Base-by-base conservation (phyloP, 2,888 invertebrate species). In the Morpho achilles region DNA sequence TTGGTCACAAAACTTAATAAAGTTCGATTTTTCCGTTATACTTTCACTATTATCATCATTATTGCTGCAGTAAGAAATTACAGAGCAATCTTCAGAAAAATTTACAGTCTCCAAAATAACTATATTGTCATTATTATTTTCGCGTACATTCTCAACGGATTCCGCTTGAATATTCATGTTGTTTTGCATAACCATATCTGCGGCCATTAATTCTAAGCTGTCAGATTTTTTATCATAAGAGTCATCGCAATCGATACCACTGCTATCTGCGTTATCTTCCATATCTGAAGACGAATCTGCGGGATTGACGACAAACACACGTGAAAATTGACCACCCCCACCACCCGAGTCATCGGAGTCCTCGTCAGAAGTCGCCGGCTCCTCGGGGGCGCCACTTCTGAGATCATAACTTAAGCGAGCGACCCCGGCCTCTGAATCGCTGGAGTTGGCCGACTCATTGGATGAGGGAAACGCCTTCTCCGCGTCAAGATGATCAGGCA, bases 281-380 rank as follows among this genome's bases (percentile, higher is more conserved):
- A 92, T 84, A 55, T 92, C 93, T 0, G 92, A 93, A 3, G 93
- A 93, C 7, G 93, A 93, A 53, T 92, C 91, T 22, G 84, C 86
- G 7, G 93, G 93, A 71, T 94, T 94, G 22, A 94, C 94, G 1
- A 94, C 92, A 73, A 94, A 94, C 16, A 94, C 93, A 57, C 94
- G 91, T 43, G 93, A 93, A 72, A 94, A 95, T 53, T 82, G 76
- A 2, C 87, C 85, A 77, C 93, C 74, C 77, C 93, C 73, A 77
- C 93, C 66, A 75, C 93, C 94, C 0, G 91, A 90, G 63, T 91
- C 90, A 42, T 87, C 89, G 0, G 91, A 90, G 67, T 90, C 90
- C 58, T 91, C 91, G 48, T 87, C 85, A 0, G 91, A 78, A 4
- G 93, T 90, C 47, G 87, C 84, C 23, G 85, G 87, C 67, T 89